Conservation (phyloP, 2,113 vertebrate species). For the Oreochromis tanganicae region DNA sequence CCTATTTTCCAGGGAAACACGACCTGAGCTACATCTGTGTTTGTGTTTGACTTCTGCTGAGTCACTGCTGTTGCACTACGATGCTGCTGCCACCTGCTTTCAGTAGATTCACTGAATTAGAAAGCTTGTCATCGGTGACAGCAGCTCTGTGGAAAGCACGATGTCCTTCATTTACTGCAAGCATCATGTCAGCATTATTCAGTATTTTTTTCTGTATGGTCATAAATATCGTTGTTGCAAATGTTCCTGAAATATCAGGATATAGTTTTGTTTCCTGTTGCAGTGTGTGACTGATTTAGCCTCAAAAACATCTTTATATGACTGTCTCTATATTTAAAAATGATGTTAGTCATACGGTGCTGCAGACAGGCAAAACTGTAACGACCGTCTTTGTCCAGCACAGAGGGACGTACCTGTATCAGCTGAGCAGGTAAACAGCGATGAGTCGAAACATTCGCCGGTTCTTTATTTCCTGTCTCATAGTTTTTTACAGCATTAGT, state of each 20-base stretch:
- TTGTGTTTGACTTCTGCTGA: not conserved
- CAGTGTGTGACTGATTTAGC: not conserved
- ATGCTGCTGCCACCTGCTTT: not conserved
- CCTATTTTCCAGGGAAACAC: not conserved
- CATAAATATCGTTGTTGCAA: not conserved
- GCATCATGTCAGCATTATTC: not conserved
- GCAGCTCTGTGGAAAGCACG: not conserved
- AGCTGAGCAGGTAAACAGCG: not conserved
- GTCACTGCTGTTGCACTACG: not conserved
- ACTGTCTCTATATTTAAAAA: rapidly evolving
- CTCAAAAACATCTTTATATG: not conserved
- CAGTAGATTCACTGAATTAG: not conserved
- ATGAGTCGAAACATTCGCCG: not conserved
- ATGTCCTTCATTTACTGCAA: not conserved
- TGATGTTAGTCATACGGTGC: not conserved
- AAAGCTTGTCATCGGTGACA: not conserved
- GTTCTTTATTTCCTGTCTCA: not conserved
- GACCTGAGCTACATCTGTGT: not conserved
- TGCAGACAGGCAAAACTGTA: not conserved
- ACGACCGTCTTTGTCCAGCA: not conserved
- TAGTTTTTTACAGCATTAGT: not conserved
- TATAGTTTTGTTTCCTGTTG: not conserved
- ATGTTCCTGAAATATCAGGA: not conserved
- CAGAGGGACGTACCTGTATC: not conserved
- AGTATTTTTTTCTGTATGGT: not conserved